Evolutionary conservation across 2,113 vertebrate genomes (phyloP).

Genomic region (Meles meles): DNA sequence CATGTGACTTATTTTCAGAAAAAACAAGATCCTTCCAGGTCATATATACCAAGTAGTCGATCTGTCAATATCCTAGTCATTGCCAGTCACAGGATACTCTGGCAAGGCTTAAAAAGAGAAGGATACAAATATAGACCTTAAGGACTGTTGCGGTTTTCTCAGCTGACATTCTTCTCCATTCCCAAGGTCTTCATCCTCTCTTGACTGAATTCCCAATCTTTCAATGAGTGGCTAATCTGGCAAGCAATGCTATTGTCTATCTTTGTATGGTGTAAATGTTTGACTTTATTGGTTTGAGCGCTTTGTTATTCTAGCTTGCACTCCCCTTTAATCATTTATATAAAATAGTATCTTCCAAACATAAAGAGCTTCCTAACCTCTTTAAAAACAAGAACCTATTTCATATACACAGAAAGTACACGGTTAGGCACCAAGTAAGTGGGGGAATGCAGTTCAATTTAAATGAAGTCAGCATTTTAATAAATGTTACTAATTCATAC

Average conservation of each 20-base stretch:
- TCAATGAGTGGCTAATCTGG: neutral
- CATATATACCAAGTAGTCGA: neutral
- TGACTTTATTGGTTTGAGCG: neutral
- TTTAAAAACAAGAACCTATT: neutral
- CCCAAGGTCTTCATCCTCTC: neutral
- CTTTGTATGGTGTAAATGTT: neutral
- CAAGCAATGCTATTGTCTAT: neutral
- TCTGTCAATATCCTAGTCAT: neutral
- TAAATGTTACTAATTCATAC: neutral
- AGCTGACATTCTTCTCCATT: neutral
- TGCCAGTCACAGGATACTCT: neutral
- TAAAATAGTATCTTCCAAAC: neutral
- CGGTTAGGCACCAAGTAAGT: neutral
- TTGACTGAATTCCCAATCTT: neutral
- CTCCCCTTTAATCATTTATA: neutral
- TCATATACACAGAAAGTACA: neutral
- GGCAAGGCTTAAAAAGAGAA: neutral
- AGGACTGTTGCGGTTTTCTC: neutral
- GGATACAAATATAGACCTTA: neutral
- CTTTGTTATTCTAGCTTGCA: neutral
- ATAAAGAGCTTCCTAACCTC: neutral
- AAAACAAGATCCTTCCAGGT: neutral
- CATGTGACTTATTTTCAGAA: neutral
- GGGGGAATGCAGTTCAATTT: neutral
- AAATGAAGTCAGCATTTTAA: slow-evolving; percentile 15